These are phyloP conservation scores for Musca domestica DNA, from an alignment of 1,140 invertebrate genomes.

Conservation along the genomic window DNA sequence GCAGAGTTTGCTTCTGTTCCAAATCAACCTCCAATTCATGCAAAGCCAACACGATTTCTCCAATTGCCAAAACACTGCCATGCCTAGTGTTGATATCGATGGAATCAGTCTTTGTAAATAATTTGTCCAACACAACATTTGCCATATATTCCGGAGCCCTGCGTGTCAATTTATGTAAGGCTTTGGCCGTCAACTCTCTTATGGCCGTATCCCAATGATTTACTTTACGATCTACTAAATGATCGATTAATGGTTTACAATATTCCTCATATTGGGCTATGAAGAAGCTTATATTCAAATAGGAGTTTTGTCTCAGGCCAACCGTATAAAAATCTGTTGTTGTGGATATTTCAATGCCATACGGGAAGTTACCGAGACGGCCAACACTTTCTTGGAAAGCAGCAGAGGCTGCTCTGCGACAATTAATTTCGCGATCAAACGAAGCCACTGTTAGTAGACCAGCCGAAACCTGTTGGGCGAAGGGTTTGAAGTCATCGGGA, in stretches of 20 bases:
- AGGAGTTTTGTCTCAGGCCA: conserved; percentile 83
- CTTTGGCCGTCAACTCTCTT: conserved; percentile 81
- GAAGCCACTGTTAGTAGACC: conserved; percentile 79
- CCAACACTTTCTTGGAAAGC: conserved; percentile 99
- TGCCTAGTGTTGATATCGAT: conserved; percentile 83
- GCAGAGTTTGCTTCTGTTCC: conserved; percentile 19
- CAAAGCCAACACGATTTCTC: conserved; percentile 75
- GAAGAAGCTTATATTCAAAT: conserved; percentile 74
- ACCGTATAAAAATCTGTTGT: conserved; percentile 94
- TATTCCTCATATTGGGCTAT: conserved; percentile 86
- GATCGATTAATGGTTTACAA: conserved; percentile 78
- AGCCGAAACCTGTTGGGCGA: conserved; percentile 78
- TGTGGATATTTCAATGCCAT: conserved; percentile 95
- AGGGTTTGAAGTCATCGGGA: conserved; percentile 75
- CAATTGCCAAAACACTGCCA: conserved; percentile 81
- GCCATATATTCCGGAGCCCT: conserved; percentile 74
- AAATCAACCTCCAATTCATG: conserved; percentile 33
- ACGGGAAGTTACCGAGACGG: conserved; percentile 90
- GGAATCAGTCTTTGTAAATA: conserved; percentile 69
- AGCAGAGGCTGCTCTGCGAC: conserved; percentile 90
- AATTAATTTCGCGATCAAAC: conserved; percentile 96
- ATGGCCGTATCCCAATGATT: conserved; percentile 92
- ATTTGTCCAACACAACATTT: conserved; percentile 65
- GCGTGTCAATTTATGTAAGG: conserved; percentile 77
- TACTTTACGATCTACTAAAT: conserved; percentile 82